Percentiles rank a stretch among this genome's conserved stretches.
Conservation (phyloP, 2,888 invertebrate genomes). For the Agriopis aurantiaria region DNA sequence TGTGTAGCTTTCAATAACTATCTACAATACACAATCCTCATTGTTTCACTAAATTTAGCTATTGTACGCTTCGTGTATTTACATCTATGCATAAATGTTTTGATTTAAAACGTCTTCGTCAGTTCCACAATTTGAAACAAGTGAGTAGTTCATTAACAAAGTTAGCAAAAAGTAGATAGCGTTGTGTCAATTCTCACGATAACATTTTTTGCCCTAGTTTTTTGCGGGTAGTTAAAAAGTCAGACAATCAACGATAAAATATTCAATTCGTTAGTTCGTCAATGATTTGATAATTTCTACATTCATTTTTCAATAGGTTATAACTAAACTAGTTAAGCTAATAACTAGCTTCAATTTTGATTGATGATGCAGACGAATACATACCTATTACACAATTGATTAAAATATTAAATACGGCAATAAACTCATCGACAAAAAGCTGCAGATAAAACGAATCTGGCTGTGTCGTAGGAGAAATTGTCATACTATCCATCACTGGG, state of each 20-base stretch:
- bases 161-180: conserved; percentile 10
- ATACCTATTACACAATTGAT: conserved; percentile 67
- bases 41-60: conserved; percentile 84
- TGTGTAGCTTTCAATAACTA: conserved; percentile 76
- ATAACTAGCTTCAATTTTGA: conserved; percentile 75
- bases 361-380: conserved; percentile 72
- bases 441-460: conserved; percentile 65
- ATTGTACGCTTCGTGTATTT: conserved; percentile 80
- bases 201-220: not conserved
- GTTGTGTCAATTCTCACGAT: conserved; percentile 10
- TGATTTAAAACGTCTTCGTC: conserved; percentile 53
- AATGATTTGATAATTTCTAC: conserved; percentile 33
- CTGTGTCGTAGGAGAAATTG: conserved; percentile 67
- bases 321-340: conserved; percentile 45
- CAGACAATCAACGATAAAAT: conserved; percentile 5
- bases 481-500: conserved; percentile 69
- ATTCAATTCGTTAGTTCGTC: conserved; percentile 19
- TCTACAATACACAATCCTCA: conserved; percentile 79
- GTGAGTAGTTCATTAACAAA: conserved; percentile 1
- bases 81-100: conserved; percentile 71
- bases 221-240: not conserved
- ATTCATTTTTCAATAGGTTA: conserved; percentile 30
- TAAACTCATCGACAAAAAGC: conserved; percentile 71
- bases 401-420: conserved; percentile 71
- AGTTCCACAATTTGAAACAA: conserved; percentile 20